phyloP scores from a whole-genome alignment of 2,888 invertebrate genomes.

The Cheilosia variabilis region DNA sequence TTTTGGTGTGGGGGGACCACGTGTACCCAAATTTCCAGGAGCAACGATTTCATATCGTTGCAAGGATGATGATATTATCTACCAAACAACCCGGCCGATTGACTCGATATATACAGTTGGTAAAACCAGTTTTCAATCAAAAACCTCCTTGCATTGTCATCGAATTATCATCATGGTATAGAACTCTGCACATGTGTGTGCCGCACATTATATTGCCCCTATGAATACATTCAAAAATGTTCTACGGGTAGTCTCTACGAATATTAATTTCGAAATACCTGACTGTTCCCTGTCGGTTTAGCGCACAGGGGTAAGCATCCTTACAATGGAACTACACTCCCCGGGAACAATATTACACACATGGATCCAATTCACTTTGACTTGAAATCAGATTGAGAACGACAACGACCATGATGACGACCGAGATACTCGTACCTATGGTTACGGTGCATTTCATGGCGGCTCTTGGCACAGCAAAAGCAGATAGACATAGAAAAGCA shows the following conservation, averaged over 20 bases:
- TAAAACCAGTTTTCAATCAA: constrained; percentile 56
- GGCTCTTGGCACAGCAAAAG: constrained; percentile 14
- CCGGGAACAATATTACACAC: constrained; percentile 51
- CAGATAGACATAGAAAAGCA: constrained; percentile 15
- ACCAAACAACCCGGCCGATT: constrained; percentile 54
- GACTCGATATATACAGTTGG: constrained; percentile 32
- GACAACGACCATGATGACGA: constrained; percentile 45
- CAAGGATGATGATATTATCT: constrained; percentile 47
- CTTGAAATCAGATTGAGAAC: constrained; percentile 63
- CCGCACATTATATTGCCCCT: constrained; percentile 31
- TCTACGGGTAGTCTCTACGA: constrained; percentile 43
- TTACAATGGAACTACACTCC: constrained; percentile 44
- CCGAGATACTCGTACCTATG: constrained; percentile 15
- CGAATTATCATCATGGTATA: constrained; percentile 61
- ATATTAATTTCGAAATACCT: constrained; percentile 72
- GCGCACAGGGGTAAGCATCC: constrained; percentile 23
- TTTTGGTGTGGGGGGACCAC: no score
- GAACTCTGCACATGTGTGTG: constrained; percentile 19
- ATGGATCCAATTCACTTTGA: constrained; percentile 69
- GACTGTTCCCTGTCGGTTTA: constrained; percentile 29
- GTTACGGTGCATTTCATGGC: constrained; percentile 58
- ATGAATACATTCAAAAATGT: constrained; percentile 50
- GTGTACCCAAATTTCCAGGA: no score
- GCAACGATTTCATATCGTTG: constrained; percentile 32
- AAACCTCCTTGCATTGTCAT: constrained; percentile 63